Base-by-base conservation (phyloP, 1,140 invertebrate genomes). In the Potamilus streckersoni region DNA sequence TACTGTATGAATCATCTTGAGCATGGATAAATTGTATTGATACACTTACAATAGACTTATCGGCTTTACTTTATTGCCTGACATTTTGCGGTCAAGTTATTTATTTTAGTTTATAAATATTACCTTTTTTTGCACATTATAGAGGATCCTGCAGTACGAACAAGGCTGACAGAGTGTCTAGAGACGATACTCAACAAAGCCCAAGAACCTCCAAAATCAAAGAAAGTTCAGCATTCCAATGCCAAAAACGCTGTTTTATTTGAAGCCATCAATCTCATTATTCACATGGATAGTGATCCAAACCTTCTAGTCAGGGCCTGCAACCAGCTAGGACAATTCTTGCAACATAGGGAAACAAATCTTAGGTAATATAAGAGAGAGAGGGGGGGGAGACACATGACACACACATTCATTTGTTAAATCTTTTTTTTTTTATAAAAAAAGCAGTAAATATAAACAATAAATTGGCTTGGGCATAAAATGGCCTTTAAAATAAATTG, bases 181-280 rank as follows among this genome's bases (percentile, higher is more conserved):
- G 98, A 99, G 91, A 99, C 97, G n/a, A 99, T 99, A 86, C 92
- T 99, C 80, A 99, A 99, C 89, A 99, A 99, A 92, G 98, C 98
- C 31, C 97, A 99, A 90, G 98, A 99, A 89, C 97, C 98, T 71
- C 98, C 98, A 57, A 99, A 99, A 90, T 99, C 98, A 38, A 99
- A 99, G 91, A 99, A 99, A 91, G 97, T 99, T 66, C 98, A 99
- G 92, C 98, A 99, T 91, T 99, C 98, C 49, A 99, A 99, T 92
- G 98, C 98, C 59, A 99, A 99, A 90, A 99, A 99, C 92, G 98
- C 98, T 63, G 98, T 99, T 20, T 92, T 99, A 2, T 99, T 99
- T 92, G 98, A 99, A 92, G 98, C 98, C 23, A 99, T 99, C 87
- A 98, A 97, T 91, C 92, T 99, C 76, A 99, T 99, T 84, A 99